Base-by-base conservation (phyloP, 2,888 invertebrate genomes). In the Ctenicera cuprea region DNA sequence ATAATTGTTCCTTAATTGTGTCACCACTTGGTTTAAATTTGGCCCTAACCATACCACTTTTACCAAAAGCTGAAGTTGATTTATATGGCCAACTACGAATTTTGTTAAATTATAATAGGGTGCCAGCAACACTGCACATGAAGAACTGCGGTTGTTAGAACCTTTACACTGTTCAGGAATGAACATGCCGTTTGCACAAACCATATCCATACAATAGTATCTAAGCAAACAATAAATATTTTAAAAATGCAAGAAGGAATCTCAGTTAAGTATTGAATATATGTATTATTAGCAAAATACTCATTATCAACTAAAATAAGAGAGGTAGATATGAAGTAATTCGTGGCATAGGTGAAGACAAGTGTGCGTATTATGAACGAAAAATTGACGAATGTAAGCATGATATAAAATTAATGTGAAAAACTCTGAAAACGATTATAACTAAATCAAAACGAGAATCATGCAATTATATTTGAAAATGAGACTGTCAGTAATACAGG, bases 41-140 rank as follows among this genome's bases (percentile, higher is more conserved):
- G 88, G 83, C 0, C 93, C 94, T 12, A 95, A 85, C 93, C 94
- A 95, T 4, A 91, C 87, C 0, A 95, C 91, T 81, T 91, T 91
- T 0, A 94, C 90, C 75, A 88, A 90, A 12, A 94, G 86, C 33
- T 89, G 86, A 65, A 91, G 87, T 68, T 89, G 87, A 11, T 88
- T 84, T 45, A 95, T 92, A 79, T 94, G 92, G 0, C 89, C 82
- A 54, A 88, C 87, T 1, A 93, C 88, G 78, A 91, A 92, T 4
- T 83, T 82, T 0, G 91, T 90, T 5, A 89, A 87, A 9, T 88
- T 86, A 41, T 87, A 87, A 69, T 88, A 82, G 16, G 90, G 87
- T 0, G 91, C 88, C 4, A 92, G 77, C 11, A 92, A 81, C 0
- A 89, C 79, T 0, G 87, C 89, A 79, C 90, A 90, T 5, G 77